Base-by-base conservation (phyloP, 2,888 invertebrate species). In the Halictus quadricinctus region DNA sequence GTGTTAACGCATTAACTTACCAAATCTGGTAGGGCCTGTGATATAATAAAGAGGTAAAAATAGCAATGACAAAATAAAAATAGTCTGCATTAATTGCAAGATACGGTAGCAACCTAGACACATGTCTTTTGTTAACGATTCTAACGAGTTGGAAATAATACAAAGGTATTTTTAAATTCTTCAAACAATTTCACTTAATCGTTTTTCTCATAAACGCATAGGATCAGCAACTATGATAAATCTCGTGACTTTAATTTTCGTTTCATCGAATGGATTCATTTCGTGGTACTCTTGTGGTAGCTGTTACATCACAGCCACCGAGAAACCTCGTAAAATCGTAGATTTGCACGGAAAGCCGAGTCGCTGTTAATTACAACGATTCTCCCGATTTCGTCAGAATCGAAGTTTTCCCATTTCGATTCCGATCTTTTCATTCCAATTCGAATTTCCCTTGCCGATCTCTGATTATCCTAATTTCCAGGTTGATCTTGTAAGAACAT, bases 401-500 rank as follows among this genome's bases (percentile, higher is more conserved):
- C 18, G 1, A 29, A 48, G 18, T 72, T 54, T 73, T 21, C 29
- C 29, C 21, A 73, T 73, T 50, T 36, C 29, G 7, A 29, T n/a
- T 50, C 12, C 2, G 29, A 48, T 73, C 36, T 29, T 41, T n/a
- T 15, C 76, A n/a, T 8, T n/a, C 8, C 66, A 48, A 66, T 46
- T 48, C 46, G 13, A 25, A 46, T 76, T 76, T 64, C 46, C 76
- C 25, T 58, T 13, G 21, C 13, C 76, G 21, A 64, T 60, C 13
- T n/a, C 29, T 36, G 76, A 64, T 60, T 21, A 64, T 29, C 21
- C 29, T 12, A 76, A 76, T 76, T 64, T n/a, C 13, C 64, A 29
- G 46, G 29, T 25, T 29, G 48, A 66, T 66, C 64, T 15, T 13
- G 29, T 48, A n/a, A 29, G 60, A 48, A 25, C 29, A n/a, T 60